These are phyloP conservation scores for Ochotona princeps DNA, from an alignment of 2,113 vertebrate species.

Conservation along the genomic window DNA sequence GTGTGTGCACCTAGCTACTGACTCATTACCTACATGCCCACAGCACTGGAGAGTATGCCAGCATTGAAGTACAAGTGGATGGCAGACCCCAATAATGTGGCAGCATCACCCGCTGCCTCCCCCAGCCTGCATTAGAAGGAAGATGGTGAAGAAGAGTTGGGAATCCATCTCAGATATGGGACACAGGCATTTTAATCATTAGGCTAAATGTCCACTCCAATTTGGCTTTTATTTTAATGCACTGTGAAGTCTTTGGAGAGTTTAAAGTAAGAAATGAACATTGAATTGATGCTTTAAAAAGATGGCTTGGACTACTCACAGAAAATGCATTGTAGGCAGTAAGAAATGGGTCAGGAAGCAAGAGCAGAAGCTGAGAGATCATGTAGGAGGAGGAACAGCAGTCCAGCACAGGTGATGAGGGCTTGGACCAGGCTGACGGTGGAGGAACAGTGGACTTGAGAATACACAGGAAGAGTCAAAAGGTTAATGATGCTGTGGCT, in stretches of 20 bases:
- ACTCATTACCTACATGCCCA: no score
- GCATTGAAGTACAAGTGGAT: no score
- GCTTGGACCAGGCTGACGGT: not conserved
- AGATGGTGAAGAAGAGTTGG: no score
- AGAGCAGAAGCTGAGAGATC: not conserved
- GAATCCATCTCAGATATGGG: no score
- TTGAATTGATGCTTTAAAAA: not conserved
- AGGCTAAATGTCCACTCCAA: no score
- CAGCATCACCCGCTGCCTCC: no score
- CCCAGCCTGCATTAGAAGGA: no score
- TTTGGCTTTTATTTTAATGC: slow-evolving; percentile 4
- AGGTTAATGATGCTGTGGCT: not conserved
- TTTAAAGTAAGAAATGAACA: slow-evolving; percentile 21
- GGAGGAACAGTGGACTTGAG: no score
- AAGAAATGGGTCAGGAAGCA: not conserved
- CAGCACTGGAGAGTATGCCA: no score
- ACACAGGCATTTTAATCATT: no score
- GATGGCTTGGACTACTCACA: not conserved
- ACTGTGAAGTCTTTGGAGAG: not conserved
- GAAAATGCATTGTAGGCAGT: not conserved
- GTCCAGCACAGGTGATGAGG: not conserved
- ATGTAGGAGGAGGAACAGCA: not conserved
- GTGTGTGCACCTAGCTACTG: no score
- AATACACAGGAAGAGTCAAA: not conserved
- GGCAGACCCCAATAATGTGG: no score